Percentiles rank a stretch among this genome's conserved stretches.
Conservation (phyloP, 2,797 vertebrate genomes). For the Melanotaenia parkinsoni region DNA sequence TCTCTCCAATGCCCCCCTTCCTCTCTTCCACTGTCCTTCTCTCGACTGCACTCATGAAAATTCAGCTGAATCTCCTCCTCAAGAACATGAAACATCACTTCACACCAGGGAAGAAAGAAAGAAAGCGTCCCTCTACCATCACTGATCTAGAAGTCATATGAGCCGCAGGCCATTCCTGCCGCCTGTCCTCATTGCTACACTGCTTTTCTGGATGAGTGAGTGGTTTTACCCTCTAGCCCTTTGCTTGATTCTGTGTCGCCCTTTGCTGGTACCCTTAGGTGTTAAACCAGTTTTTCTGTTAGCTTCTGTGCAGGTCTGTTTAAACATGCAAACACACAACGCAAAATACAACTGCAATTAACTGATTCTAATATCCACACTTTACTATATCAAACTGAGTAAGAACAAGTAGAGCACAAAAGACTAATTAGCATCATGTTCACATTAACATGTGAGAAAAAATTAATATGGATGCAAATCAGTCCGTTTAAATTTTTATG, state of each 20-base stretch:
- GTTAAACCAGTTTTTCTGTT: slow-evolving; percentile 21
- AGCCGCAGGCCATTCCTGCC: slow-evolving; percentile 32
- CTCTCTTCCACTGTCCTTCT: slow-evolving; percentile 35
- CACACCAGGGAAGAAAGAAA: slow-evolving; percentile 19
- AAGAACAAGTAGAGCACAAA: background rate
- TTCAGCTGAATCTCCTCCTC: slow-evolving; percentile 22
- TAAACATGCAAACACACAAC: slow-evolving; percentile 8
- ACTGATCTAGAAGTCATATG: slow-evolving; percentile 42
- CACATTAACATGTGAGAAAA: background rate
- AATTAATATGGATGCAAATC: background rate
- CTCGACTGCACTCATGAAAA: slow-evolving; percentile 35
- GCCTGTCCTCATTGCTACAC: slow-evolving; percentile 9
- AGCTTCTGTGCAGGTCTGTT: slow-evolving; percentile 6
- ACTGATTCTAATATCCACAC: background rate
- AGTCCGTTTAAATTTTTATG: background rate
- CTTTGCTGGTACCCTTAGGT: slow-evolving; percentile 17
- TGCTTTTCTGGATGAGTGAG: slow-evolving; percentile 28
- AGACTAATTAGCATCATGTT: background rate
- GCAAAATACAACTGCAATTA: background rate
- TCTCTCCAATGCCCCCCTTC: slow-evolving; percentile 40
- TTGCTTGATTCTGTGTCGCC: slow-evolving; percentile 39
- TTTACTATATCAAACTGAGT: background rate
- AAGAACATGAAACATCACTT: slow-evolving; percentile 59
- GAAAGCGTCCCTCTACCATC: slow-evolving; percentile 14
- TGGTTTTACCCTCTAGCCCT: slow-evolving; percentile 42